Evolutionary conservation across 1,140 invertebrate genomes (phyloP).

Genomic region (Apocrypta bakeri): DNA sequence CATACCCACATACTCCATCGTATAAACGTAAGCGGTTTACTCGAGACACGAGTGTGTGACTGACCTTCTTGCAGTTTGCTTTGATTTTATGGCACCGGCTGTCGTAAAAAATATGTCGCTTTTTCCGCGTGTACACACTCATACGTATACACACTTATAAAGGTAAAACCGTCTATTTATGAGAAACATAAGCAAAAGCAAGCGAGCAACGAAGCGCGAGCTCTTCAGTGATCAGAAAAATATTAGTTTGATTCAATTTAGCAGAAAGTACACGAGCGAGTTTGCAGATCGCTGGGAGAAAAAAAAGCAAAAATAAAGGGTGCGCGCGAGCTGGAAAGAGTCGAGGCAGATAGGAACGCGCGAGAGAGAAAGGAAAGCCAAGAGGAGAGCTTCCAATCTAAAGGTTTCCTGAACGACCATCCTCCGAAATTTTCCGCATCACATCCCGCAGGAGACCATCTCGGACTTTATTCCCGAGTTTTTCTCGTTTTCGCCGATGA

Average conservation of each 20-base stretch:
- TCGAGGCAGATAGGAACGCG: neutral
- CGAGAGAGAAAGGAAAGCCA: conserved; percentile 7
- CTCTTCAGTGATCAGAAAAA: conserved; percentile 5
- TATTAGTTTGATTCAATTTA: conserved; percentile 38
- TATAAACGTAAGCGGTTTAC: conserved; percentile 15
- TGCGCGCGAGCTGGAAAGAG: neutral
- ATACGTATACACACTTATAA: no score
- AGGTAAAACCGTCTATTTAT: no score
- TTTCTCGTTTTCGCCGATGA: conserved; percentile 42
- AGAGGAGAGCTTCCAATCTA: conserved; percentile 34
- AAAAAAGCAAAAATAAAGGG: neutral
- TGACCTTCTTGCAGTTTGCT: conserved; percentile 10
- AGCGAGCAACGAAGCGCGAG: neutral
- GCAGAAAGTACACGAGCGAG: conserved; percentile 17
- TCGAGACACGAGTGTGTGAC: neutral
- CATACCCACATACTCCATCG: neutral
- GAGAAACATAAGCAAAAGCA: no score
- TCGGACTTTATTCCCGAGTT: conserved; percentile 45
- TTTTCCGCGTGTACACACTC: no score
- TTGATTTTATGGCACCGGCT: neutral
- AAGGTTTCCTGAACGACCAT: conserved; percentile 43
- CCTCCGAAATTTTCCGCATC: conserved; percentile 47
- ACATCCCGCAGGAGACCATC: conserved; percentile 44
- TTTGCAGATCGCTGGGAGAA: conserved; percentile 16
- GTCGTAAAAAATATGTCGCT: no score